Evolutionary conservation across 2,888 invertebrate species (phyloP), one percentile per base, ranked within the genome.

Genomic region (Unio pictorum): DNA sequence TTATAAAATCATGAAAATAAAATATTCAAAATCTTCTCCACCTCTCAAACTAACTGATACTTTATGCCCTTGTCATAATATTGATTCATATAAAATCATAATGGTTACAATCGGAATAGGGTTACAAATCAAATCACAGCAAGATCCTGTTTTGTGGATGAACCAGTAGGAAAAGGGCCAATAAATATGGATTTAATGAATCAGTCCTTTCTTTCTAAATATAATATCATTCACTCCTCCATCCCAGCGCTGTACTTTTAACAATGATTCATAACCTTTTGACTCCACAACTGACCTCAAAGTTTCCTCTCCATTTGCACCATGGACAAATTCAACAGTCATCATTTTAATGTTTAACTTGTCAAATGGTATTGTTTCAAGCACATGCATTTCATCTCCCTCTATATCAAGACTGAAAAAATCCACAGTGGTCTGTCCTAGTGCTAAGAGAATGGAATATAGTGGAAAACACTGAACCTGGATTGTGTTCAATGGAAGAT

Each of bases 391-490:
- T 81, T 92, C 92, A 55, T 87, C 86, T 5, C 92, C 91, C n/a
- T 90, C 90, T 0, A 93, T 92, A 72, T 92, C 93, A 75, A 96
- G 91, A 86, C 94, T 93, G 79, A 95, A 91, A 87, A 94, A 93
- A 90, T 94, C 93, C 34, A 95, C 92, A 60, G 90, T 91, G 15
- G 93, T 92, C 63, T 93, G 92, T 86, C 94, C 94, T 76, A 94
- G 94, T 64, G 95, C 95, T 83, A 95, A 90, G 89, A 95, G 91
- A 75, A 95, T 92, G 1, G 95, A 95, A 88, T 94, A 94, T 74
- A 96, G 91, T 72, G 96, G 95, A 88, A 95, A 95, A 90, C 95
- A 96, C 88, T 95, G 94, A 76, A 95, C 94, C 20, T 55, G 20
- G 61, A 55, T 55, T 34, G 26, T 55, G 1, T 65, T 55, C 15